Base-by-base conservation (phyloP, 30 jellyfish, hydroid and myxozoan species). In the Clytia hemisphaerica region DNA sequence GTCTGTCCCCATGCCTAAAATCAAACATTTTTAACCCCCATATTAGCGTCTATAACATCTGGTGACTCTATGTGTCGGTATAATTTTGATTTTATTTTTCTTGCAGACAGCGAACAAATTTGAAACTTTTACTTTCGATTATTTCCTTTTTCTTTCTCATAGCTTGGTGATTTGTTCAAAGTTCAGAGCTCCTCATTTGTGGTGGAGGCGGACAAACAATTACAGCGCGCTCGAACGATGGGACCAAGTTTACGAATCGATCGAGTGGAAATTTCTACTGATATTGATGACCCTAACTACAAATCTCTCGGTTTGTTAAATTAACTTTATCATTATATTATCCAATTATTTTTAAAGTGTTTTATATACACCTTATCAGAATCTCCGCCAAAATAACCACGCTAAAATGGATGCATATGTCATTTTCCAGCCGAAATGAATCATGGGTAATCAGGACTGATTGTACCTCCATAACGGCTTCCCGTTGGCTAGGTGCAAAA, bases 81-180 rank as follows among this genome's bases (percentile, higher is more conserved):
- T n/a, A n/a, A n/a, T n/a, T n/a, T n/a, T n/a, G n/a, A n/a, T n/a
- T n/a, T n/a, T n/a, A n/a, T n/a, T n/a, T n/a, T n/a, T n/a, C n/a
- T n/a, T 14, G 14, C 58, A 58, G 72, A 10, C 22, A 7, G 12
- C 4, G 72, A 7, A 28, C 27, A 6, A 4, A 24, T 58, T 58
- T 9, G 6, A 28, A 28, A 5, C 6, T 5, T 47, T 46, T 68
- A 9, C 12, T 27, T n/a, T n/a, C n/a, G n/a, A n/a, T n/a, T n/a
- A n/a, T n/a, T n/a, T n/a, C n/a, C n/a, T n/a, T 30, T 62, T 62
- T 29, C 21, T 1, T 38, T 48, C 26, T 71, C 63, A 34, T 24
- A 85, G 96, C 62, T 85, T 28, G 96, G 93, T 1, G 96, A 85
- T 12, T 61, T 87, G 21, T 47, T 87, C 40, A 65, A 75, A 30